phyloP scores from a whole-genome alignment of 2,113 vertebrate species.

The Procapra przewalskii region DNA sequence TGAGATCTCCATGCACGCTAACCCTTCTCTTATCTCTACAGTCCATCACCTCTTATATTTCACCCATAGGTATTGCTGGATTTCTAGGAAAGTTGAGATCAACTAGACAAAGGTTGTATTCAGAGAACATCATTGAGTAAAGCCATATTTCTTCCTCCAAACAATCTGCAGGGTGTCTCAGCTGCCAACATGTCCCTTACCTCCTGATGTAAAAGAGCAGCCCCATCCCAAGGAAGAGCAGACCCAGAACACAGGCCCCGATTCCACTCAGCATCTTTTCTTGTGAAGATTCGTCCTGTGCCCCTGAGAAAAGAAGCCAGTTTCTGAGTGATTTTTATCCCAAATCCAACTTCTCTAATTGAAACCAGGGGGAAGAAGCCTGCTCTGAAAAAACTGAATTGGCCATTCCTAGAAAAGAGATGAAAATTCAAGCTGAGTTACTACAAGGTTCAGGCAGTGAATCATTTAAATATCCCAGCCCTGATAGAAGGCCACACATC shows the following conservation, averaged over 20 bases:
- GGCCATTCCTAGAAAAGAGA: not conserved
- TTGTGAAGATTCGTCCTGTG: not conserved
- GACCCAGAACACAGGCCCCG: not conserved
- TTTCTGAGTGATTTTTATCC: not conserved
- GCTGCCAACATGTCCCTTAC: not conserved
- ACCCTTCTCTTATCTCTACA: not conserved
- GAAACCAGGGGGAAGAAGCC: not conserved
- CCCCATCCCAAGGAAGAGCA: not conserved
- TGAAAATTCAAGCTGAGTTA: not conserved
- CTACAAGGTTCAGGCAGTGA: fast-evolving
- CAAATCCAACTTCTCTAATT: not conserved
- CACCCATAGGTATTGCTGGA: not conserved
- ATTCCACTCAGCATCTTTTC: conserved; percentile 48
- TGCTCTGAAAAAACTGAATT: fast-evolving
- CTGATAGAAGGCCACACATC: too few relatives aligned
- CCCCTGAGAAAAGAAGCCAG: not conserved
- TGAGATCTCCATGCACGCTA: too few relatives aligned
- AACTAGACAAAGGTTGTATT: not conserved
- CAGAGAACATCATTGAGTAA: not conserved
- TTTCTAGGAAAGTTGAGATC: not conserved
- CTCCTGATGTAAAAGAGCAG: not conserved
- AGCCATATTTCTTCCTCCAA: not conserved
- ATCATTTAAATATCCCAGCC: not conserved
- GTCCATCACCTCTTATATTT: too few relatives aligned
- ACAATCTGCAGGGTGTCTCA: fast-evolving